Base-by-base conservation (phyloP, 2,113 vertebrate species). In the Lutjanus erythropterus region DNA sequence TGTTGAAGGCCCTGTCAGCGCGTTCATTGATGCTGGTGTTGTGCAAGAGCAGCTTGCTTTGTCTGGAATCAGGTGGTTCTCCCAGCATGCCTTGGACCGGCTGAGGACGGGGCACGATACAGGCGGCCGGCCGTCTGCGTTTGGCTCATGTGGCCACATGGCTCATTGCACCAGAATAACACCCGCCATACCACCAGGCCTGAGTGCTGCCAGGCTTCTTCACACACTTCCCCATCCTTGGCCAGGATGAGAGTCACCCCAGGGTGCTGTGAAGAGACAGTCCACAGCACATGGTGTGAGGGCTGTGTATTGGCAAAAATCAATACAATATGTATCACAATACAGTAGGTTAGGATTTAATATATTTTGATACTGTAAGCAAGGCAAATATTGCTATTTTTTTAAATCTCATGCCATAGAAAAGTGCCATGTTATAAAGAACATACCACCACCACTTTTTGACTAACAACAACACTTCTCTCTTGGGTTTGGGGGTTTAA, bases 1-100 rank as follows among this genome's bases (percentile, higher is more conserved):
- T 88, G 94, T 84, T 86, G 88, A 94, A 71, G 77, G 76, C 42
- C 49, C 80, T 93, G 89, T 93, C 87, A 81, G 81, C 89, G 87
- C 74, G 44, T 85, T 79, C 73, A 81, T 72, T 88, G 85, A 89
- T 69, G 82, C 52, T n/a, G 27, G 23, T 75, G 78, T 89, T 88
- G 70, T 41, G 49, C 39, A 29, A 80, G 60, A 72, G 44, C 19
- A 53, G 66, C 78, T 66, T 21, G 64, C 62, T 81, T 91, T 90
- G 81, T 90, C 84, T 88, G 64, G 42, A 65, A 60, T 73, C 75
- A 78, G 85, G 62, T 85, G 55, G 46, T 61, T 87, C 86, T 83
- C 70, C 71, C 85, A 67, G 73, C 80, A 65, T 44, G 71, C 84
- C 65, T 62, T 44, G 59, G 47, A 71, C 42, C 0, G 49, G 75